Evolutionary conservation across 2,113 vertebrate species (phyloP), one percentile per base, ranked within the genome.

Genomic region (Peromyscus leucopus): DNA sequence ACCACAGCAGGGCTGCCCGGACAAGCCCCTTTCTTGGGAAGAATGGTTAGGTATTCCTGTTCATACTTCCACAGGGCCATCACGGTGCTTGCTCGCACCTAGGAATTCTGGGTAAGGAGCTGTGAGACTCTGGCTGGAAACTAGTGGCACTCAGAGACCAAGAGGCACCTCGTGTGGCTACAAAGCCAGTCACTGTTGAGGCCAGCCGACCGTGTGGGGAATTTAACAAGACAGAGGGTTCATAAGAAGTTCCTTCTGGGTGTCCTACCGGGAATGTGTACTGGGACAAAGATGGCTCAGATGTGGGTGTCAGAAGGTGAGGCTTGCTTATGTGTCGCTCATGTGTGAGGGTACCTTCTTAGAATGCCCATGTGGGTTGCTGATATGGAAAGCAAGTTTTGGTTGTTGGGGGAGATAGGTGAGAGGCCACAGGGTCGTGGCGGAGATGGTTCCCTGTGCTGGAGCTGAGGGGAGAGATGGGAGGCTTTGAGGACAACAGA

Each of bases 261-360:
- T 39, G 9, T 24, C 3, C 3, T 36, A 7, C 31, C 36, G 36
- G 17, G 10, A 0, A 15, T 17, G 21, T 19, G 13, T 51, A 9
- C 65, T 48, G 28, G 16, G 33, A 57, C 33, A 51, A 21, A 74
- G 33, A 33, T 33, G 26, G 61, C 12, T 59, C 7, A 39, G 13
- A 8, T 22, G 46, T 11, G 19, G 59, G 22, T 51, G 76, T n/a
- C 33, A 26, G n/a, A 93, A 55, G 36, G n/a, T 36, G 33, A 69
- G 48, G 71, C 39, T 39, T 42, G 4, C 76, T 55, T 42, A 5
- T 57, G 8, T 15, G 11, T 55, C 28, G 12, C 69, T 57, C 24
- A 11, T n/a, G 9, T 24, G 9, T 24, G 31, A 76, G 51, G 24
- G 31, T 19, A 21, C 51, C 31, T 69, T n/a, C 21, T 63, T 57